Percentiles rank a stretch among this genome's conserved stretches.
These are phyloP conservation scores for Lissocephala sabroskyi DNA, from an alignment of 2,888 invertebrate species.

Conservation along the genomic window DNA sequence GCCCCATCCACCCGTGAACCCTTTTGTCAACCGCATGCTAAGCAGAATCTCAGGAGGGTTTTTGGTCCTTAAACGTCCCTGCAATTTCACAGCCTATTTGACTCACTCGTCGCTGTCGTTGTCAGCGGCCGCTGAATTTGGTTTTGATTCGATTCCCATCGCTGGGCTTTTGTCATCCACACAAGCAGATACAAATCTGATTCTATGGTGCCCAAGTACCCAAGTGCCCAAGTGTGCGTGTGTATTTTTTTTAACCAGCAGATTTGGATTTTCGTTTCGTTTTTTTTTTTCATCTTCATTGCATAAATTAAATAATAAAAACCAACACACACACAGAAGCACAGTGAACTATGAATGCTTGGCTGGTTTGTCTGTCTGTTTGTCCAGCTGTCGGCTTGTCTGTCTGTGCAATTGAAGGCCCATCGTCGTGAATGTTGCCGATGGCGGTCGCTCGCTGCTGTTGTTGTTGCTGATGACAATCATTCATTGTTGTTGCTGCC, in stretches of 20 bases:
- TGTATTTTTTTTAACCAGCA: slow-evolving; percentile 47
- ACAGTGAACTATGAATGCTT: too few relatives aligned
- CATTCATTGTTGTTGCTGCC: slow-evolving; percentile 23
- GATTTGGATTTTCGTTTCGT: slow-evolving; percentile 9
- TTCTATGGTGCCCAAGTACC: slow-evolving; percentile 16
- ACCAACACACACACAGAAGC: slow-evolving; percentile 13
- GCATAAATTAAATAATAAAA: slow-evolving; percentile 70
- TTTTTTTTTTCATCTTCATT: slow-evolving; percentile 33
- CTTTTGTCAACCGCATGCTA: too few relatives aligned
- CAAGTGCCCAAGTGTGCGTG: slow-evolving; percentile 6
- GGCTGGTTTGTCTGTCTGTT: slow-evolving; percentile 19
- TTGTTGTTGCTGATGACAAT: slow-evolving; percentile 44
- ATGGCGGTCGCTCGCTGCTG: slow-evolving; percentile 20
- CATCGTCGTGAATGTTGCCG: slow-evolving; percentile 9
- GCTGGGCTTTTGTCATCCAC: too few relatives aligned
- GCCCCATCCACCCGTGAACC: too few relatives aligned
- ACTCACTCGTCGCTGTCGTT: too few relatives aligned
- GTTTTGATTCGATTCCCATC: slow-evolving; percentile 14
- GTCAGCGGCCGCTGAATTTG: too few relatives aligned
- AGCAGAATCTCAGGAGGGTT: too few relatives aligned
- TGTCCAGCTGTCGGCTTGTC: slow-evolving; percentile 25
- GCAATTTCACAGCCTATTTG: too few relatives aligned
- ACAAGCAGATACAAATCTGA: slow-evolving; percentile 22
- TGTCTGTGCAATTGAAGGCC: slow-evolving; percentile 54
- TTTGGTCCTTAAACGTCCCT: too few relatives aligned